Conservation (phyloP, 2,888 invertebrate species). For the Cosmia trapezina region DNA sequence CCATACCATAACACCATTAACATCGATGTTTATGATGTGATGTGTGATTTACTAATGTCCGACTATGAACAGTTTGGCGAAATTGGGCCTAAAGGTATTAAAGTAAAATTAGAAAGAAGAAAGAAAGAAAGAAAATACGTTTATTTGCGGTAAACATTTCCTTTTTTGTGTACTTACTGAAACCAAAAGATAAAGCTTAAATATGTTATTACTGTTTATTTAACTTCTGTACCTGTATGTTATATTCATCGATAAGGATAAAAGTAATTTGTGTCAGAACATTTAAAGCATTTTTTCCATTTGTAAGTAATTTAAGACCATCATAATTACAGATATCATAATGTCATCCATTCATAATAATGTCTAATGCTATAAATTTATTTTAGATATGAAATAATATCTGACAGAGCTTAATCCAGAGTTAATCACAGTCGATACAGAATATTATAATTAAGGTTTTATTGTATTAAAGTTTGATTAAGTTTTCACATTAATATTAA, state of each 20-base stretch:
- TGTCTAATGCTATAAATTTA: conserved; percentile 8
- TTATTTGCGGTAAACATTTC: no score
- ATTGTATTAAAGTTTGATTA: conserved; percentile 19
- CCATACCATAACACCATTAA: no score
- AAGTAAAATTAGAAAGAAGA: no score
- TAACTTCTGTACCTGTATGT: neutral
- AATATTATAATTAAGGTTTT: conserved; percentile 26
- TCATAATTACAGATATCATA: neutral
- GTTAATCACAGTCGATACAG: conserved; percentile 3
- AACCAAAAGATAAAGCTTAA: neutral
- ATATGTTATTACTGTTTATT: neutral
- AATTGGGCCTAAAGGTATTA: no score
- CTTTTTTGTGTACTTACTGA: neutral
- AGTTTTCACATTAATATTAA: conserved; percentile 31
- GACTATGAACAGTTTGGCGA: no score
- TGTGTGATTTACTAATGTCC: no score
- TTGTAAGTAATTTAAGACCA: neutral
- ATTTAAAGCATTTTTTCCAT: neutral
- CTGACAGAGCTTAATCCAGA: conserved; percentile 10
- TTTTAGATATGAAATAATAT: conserved; percentile 6
- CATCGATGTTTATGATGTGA: no score
- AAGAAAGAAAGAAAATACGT: no score
- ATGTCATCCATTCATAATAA: neutral
- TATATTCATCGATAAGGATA: neutral
- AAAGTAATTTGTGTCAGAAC: neutral